Evolutionary conservation across 2,113 vertebrate genomes (phyloP), one percentile per base, ranked within the genome.

Genomic region (Sinocyclocheilus rhinocerous): DNA sequence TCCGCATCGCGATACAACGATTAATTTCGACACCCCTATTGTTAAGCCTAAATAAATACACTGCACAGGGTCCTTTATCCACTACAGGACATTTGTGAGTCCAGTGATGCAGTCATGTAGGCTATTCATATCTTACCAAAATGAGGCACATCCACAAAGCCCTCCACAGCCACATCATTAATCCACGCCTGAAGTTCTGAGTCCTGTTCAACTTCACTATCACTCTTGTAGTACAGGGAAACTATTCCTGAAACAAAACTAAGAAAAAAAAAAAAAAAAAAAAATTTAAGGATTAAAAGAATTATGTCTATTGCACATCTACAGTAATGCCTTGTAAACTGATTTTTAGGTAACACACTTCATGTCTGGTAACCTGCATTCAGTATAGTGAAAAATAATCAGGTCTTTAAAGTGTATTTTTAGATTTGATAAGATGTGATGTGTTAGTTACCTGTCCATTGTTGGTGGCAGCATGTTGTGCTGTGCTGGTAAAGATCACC

Each of bases 401-500:
- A 70, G 1, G 0, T 39, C 1, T 45, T 45, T 10, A 48, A 39
- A 39, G 39, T 39, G 5, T 2, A 36, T 70, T 39, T 36, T 70
- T 5, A 70, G 4, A 59, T 7, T 22, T 10, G 12, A 55, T 73
- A 20, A 72, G 11, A 73, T 57, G 6, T 67, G 4, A 20, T 33
- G 50, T 13, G 18, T 63, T 50, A 55, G n/a, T 45, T 80, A 92
- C 91, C 90, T 92, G 91, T 67, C 95, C 95, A 8, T 95, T 95
- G 89, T 95, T 95, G 0, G 93, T 94, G 2, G 95, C 95, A 33
- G 95, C 94, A 61, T 95, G 95, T 67, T 95, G 95, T 16, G 76
- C 90, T 48, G 93, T 91, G 78, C 88, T 83, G 29, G 50, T 91
- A 81, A 95, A 94, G 76, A 95, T 93, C 52, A 82, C 72, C 55